Base-by-base conservation (phyloP, 2,113 vertebrate species). In the Pelobates fuscus region DNA sequence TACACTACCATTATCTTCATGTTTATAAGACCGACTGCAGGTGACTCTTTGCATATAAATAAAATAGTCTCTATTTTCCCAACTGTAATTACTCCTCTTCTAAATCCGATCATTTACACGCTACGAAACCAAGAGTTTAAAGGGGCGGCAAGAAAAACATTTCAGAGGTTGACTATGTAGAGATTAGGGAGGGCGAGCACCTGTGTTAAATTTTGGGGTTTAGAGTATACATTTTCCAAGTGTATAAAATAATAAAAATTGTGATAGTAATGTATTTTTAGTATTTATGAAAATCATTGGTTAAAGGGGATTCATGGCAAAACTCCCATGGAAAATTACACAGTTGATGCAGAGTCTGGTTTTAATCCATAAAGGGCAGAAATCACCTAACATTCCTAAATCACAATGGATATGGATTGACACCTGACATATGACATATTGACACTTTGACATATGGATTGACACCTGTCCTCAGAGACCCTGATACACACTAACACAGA, bases 31-130 rank as follows among this genome's bases (percentile, higher is more conserved):
- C 67, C 67, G 29, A 58, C 12, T 8, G 25, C 52, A 3, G 29
- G 21, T 14, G 26, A 27, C 20, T 57, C 24, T 8, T 25, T 70
- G 20, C 67, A 58, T 17, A 8, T 70, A 7, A 70, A 70, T 25
- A 70, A 70, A 27, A 43, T 41, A 0, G 30, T 59, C 29, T 70
- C 54, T 11, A 1, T 70, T 3, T 10, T 70, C 21, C 67, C 67
- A 26, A 58, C 54, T 2, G 8, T 70, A 43, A 49, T 69, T 18
- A 69, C 67, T 32, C 67, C 67, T 25, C 30, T 70, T 18, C 67
- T 70, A 15, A 70, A 70, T 43, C 67, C 67, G 14, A 26, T 59
- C 2, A 70, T 70, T 30, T 70, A 70, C 25, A 70, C 67, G 12
- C 30, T 70, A 5, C n/a, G 54, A 27, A 70, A 70, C 55, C 29